Percentiles rank a stretch among this genome's conserved stretches.
These are phyloP conservation scores for Cacoxenus indagator DNA, from an alignment of 2,888 invertebrate species.

Conservation along the genomic window DNA sequence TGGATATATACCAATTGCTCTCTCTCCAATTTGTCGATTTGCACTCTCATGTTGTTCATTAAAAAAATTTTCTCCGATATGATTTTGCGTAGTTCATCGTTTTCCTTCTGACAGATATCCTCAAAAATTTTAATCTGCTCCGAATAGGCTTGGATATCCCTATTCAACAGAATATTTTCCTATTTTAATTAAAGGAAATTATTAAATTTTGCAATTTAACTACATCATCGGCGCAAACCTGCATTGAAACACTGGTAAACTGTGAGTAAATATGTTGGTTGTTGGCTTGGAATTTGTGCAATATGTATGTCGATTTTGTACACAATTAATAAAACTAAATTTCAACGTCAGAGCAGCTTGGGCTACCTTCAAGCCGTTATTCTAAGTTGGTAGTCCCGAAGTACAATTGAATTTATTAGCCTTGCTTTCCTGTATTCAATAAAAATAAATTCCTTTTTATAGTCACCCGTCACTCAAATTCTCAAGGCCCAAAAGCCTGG, in stretches of 20 bases:
- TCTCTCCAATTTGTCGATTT: conserved; percentile 64
- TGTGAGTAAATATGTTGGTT: conserved; percentile 62
- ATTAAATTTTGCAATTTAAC: conserved; percentile 60
- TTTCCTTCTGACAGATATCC: conserved; percentile 54
- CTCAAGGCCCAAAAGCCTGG: too few species aligned
- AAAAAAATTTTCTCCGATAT: conserved; percentile 63
- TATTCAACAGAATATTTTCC: conserved; percentile 57
- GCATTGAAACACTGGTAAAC: conserved; percentile 65
- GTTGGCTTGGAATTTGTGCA: not conserved
- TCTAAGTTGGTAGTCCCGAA: too few species aligned
- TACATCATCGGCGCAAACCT: conserved; percentile 61
- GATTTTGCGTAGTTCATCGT: conserved; percentile 52
- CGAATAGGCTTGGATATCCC: conserved; percentile 49
- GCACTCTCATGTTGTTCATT: conserved; percentile 62
- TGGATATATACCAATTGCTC: conserved; percentile 53
- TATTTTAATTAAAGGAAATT: conserved; percentile 43
- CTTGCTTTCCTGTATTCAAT: too few species aligned
- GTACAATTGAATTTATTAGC: too few species aligned
- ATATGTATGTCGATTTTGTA: too few species aligned
- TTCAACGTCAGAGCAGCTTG: too few species aligned
- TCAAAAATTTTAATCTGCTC: conserved; percentile 55
- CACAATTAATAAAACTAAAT: too few species aligned
- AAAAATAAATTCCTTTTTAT: too few species aligned
- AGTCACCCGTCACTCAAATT: too few species aligned
- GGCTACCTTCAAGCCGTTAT: too few species aligned